Conservation (phyloP, 2,797 vertebrate species). For the Nothura maculosa region DNA sequence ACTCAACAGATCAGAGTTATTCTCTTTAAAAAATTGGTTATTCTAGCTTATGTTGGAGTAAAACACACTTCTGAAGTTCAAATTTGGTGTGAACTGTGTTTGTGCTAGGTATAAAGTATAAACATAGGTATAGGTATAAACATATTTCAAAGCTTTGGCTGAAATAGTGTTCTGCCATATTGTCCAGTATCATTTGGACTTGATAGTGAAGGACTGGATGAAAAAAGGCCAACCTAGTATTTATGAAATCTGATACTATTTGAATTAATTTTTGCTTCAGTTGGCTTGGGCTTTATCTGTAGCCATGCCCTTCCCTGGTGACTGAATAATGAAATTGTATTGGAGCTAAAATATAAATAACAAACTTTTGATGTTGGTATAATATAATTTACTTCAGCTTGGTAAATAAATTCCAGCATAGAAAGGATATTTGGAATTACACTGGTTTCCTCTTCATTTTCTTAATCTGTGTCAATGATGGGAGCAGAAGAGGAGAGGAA, state of each 20-base stretch:
- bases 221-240: not conserved
- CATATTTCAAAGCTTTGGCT: not conserved
- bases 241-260: conserved; percentile 6
- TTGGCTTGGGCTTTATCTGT: not conserved
- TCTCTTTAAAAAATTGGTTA: not conserved
- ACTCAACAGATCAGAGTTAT: not conserved
- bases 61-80: not conserved
- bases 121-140: not conserved
- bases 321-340: not conserved
- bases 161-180: not conserved
- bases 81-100: not conserved
- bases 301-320: not conserved
- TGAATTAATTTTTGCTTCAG: not conserved
- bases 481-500: not conserved
- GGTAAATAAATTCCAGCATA: not conserved
- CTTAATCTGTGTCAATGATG: not conserved
- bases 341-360: not conserved
- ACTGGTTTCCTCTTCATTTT: not conserved
- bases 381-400: not conserved
- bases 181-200: not conserved
- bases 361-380: not conserved
- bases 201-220: not conserved
- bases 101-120: not conserved
- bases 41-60: not conserved
- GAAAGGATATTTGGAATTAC: not conserved